Evolutionary conservation across 2,888 invertebrate genomes (phyloP), one percentile per base, ranked within the genome.

Genomic region (Archaeoteleia sp.): DNA sequence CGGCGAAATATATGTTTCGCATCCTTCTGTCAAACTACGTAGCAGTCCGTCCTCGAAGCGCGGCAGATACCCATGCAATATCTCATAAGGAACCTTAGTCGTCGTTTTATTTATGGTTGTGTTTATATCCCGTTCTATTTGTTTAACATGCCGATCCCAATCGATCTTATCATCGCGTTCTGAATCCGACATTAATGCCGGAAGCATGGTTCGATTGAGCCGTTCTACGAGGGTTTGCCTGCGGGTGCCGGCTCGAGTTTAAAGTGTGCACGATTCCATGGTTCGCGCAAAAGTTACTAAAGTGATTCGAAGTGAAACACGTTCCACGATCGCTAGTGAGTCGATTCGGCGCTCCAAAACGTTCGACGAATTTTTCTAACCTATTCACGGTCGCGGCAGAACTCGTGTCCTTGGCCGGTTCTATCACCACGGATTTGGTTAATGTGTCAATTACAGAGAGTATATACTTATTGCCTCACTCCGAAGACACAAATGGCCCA

Each of bases 271-370:
- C 4, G 4, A 65, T 58, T 6, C 57, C 51, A 10, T 53, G 42
- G 2, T 12, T 13, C 0, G 9, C 7, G 29, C 71, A 72, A 35
- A 62, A 70, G 9, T 45, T 30, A 6, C 49, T 20, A 14, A 72
- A 72, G 1, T 7, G 14, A 7, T 48, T 17, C 6, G 61, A 55
- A 0, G 69, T 70, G 20, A 71, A 71, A 30, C 54, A 13, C 2
- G 65, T 67, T 14, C 65, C 72, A 5, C 70, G 20, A 34, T 68
- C 68, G 1, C 40, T 49, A n/a, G 70, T 57, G 0, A 72, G n/a
- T 17, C 57, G 27, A 6, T 14, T 8, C 0, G 67, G 67, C 1
- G 61, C 61, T 8, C 73, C 71, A 15, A 51, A 63, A 14, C 29
- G 4, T n/a, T 45, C 2, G 2, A 67, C 53, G 27, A 72, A 72